A percentile compares a stretch with the other conserved stretches of the same genome.
These are phyloP conservation scores for Antheraea assamensis DNA, from an alignment of 2,888 invertebrate genomes.

Conservation along the genomic window DNA sequence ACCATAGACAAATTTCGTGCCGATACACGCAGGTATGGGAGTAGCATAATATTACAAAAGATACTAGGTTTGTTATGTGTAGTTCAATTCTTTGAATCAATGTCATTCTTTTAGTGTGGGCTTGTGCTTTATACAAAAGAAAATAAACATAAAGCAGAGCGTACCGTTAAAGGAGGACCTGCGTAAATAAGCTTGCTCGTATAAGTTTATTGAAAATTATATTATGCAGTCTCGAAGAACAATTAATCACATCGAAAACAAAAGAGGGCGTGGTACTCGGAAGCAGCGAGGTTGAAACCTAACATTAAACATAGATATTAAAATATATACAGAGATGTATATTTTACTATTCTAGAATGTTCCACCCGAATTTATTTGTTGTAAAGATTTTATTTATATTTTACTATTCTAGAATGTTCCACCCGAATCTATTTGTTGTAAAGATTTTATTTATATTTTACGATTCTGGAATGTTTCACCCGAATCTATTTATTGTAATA, in stretches of 20 bases:
- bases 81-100: too few relatives aligned
- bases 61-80: too few relatives aligned
- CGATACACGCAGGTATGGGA: too few relatives aligned
- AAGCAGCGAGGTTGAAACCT: constrained; percentile 2
- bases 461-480: background rate
- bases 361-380: background rate
- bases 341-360: background rate
- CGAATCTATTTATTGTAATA: background rate
- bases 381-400: background rate
- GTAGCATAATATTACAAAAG: too few relatives aligned
- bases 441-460: too few relatives aligned
- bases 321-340: background rate
- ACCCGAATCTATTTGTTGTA: background rate
- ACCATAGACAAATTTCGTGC: too few relatives aligned
- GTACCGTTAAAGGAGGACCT: too few relatives aligned
- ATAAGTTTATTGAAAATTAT: background rate
- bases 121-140: too few relatives aligned
- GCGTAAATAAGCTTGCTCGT: background rate
- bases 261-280: background rate
- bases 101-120: too few relatives aligned
- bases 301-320: background rate
- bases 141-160: too few relatives aligned
- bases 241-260: constrained; percentile 7
- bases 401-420: background rate
- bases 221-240: background rate